phyloP scores from a whole-genome alignment of 2,888 invertebrate genomes.

The Drosophila austrosaltans region DNA sequence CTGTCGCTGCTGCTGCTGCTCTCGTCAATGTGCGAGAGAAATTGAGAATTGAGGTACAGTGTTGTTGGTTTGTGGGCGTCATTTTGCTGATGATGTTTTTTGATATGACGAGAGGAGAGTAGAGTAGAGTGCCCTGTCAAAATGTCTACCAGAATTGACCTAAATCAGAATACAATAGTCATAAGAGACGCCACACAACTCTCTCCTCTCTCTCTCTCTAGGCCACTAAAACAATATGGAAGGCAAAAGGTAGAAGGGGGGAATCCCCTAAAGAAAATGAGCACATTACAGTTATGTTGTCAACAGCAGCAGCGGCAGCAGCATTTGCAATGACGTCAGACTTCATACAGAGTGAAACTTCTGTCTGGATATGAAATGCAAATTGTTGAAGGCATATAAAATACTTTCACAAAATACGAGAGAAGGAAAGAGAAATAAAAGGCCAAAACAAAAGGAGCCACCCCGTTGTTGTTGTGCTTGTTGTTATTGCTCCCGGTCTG shows the following conservation, averaged over 20 bases:
- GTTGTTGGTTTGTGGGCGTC: not conserved
- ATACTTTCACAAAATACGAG: constrained; percentile 6
- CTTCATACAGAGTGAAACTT: not conserved
- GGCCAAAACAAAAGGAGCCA: constrained; percentile 4
- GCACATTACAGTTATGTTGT: constrained; percentile 37
- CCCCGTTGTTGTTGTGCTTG: not conserved
- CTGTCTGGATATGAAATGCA: constrained; percentile 35
- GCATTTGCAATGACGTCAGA: constrained; percentile 42
- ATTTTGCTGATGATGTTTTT: not conserved
- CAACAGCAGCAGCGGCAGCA: constrained; percentile 24
- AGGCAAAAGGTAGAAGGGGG: not conserved
- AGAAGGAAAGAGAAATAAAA: not conserved
- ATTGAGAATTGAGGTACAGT: not conserved
- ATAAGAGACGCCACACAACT: not conserved
- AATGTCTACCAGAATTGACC: constrained; percentile 50
- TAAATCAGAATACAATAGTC: constrained; percentile 30
- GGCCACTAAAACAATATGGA: constrained; percentile 3
- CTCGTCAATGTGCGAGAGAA: not conserved
- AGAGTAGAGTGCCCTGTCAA: constrained; percentile 22
- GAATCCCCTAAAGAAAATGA: constrained; percentile 33
- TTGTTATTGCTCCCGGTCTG: constrained; percentile 3
- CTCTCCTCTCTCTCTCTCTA: not conserved
- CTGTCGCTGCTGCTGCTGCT: no score
- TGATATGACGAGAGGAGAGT: not conserved
- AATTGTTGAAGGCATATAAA: constrained; percentile 33